Percentiles rank a stretch among this genome's conserved stretches.
These are phyloP conservation scores for Nomada ruficornis DNA, from an alignment of 2,888 invertebrate species.

Conservation along the genomic window DNA sequence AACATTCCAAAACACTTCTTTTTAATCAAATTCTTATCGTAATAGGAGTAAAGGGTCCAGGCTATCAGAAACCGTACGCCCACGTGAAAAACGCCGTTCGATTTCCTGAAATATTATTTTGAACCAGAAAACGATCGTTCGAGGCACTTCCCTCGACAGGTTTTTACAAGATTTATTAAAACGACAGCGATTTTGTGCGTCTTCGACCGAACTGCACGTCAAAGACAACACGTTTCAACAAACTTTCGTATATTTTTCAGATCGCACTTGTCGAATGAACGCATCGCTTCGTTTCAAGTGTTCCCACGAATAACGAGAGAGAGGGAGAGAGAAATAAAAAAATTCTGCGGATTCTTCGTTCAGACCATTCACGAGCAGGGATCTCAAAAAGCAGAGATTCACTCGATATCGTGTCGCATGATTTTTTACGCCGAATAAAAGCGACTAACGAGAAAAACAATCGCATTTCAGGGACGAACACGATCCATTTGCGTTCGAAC, in stretches of 20 bases:
- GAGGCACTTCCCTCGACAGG: slow-evolving; percentile 3
- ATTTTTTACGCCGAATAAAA: slow-evolving; percentile 14
- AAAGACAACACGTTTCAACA: background rate
- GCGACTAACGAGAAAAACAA: slow-evolving; percentile 31
- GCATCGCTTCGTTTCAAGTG: slow-evolving; percentile 1
- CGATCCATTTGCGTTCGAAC: slow-evolving; percentile 28
- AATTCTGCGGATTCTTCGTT: too few relatives aligned
- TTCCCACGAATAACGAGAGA: background rate
- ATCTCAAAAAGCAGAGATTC: background rate
- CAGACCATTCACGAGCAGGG: background rate
- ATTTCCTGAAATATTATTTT: background rate
- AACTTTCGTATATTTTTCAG: slow-evolving; percentile 4
- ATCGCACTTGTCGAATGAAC: background rate
- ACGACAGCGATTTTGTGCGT: slow-evolving; percentile 5
- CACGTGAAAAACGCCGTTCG: background rate
- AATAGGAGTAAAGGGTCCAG: background rate
- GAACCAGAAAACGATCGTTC: background rate
- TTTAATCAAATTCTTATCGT: background rate
- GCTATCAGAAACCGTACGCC: background rate
- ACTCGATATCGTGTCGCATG: background rate
- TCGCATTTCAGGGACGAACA: slow-evolving; percentile 9
- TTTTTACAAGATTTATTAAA: background rate
- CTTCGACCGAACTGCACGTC: background rate
- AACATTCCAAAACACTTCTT: too few relatives aligned
- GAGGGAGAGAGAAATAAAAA: too few relatives aligned